phyloP scores from a whole-genome alignment of 2,113 vertebrate species.

The Ciconia boyciana region DNA sequence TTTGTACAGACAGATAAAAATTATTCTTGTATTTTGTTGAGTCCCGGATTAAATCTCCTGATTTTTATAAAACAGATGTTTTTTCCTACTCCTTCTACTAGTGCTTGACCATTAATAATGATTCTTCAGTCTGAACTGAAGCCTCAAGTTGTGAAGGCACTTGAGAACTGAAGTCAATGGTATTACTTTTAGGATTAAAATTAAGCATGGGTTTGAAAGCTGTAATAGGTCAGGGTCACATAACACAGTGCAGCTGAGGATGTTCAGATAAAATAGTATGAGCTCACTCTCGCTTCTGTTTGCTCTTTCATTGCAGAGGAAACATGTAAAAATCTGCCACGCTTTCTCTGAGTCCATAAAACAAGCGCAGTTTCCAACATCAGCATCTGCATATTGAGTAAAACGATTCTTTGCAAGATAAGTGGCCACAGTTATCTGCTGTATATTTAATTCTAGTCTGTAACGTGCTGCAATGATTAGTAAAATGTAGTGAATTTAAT shows the following conservation, averaged over 20 bases:
- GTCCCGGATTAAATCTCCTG: neutral
- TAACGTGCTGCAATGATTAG: neutral
- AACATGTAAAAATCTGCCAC: neutral
- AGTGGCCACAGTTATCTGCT: neutral
- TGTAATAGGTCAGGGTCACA: neutral
- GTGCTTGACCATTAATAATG: neutral
- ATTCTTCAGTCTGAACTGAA: neutral
- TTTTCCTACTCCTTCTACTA: neutral
- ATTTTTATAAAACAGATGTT: neutral
- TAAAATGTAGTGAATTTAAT: neutral
- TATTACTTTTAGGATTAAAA: neutral
- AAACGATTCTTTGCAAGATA: neutral
- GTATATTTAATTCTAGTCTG: neutral
- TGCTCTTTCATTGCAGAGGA: neutral
- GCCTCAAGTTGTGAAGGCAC: neutral
- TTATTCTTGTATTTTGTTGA: neutral
- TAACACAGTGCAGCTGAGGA: neutral
- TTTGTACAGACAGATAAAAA: neutral
- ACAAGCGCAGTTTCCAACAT: fast-evolving
- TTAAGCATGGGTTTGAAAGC: neutral
- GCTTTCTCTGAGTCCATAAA: neutral
- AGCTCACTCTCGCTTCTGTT: neutral
- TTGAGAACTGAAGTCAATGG: neutral
- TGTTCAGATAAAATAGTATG: neutral
- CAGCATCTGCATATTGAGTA: neutral